phyloP scores from a whole-genome alignment of 92 coral and sea anemone genomes.

The Palythoa heliodiscus region DNA sequence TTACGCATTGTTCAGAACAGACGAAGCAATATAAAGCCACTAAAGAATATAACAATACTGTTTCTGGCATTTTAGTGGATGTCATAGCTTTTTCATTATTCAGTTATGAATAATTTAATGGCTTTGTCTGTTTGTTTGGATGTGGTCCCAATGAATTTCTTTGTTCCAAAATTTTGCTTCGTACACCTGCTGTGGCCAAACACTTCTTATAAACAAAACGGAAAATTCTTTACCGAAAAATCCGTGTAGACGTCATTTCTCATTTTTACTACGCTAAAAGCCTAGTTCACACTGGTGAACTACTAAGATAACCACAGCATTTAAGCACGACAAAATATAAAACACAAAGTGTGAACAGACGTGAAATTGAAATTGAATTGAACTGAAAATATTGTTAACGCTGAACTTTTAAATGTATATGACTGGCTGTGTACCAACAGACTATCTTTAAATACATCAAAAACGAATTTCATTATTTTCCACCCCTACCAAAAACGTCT shows the following conservation, averaged over 20 bases:
- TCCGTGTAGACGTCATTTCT: background rate
- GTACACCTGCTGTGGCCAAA: background rate
- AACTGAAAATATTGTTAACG: too few relatives aligned
- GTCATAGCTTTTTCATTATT: background rate
- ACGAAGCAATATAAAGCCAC: background rate
- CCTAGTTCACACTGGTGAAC: too few relatives aligned
- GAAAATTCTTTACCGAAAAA: background rate
- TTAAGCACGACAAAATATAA: too few relatives aligned
- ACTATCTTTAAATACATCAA: too few relatives aligned
- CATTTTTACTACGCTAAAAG: too few relatives aligned
- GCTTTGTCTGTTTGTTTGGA: background rate
- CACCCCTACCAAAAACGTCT: too few relatives aligned
- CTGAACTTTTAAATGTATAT: too few relatives aligned
- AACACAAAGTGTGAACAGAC: too few relatives aligned
- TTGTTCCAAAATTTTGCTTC: background rate
- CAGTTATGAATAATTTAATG: background rate
- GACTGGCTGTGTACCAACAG: too few relatives aligned
- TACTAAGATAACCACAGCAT: too few relatives aligned
- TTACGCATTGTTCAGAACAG: constrained; percentile 8
- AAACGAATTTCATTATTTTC: too few relatives aligned
- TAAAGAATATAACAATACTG: background rate
- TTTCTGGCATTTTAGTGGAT: background rate
- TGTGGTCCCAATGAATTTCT: background rate
- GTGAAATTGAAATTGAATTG: too few relatives aligned
- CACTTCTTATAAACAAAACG: background rate